Base-by-base conservation (phyloP, 35 echinoderm and acorn worm species). In the Patiria miniata region DNA sequence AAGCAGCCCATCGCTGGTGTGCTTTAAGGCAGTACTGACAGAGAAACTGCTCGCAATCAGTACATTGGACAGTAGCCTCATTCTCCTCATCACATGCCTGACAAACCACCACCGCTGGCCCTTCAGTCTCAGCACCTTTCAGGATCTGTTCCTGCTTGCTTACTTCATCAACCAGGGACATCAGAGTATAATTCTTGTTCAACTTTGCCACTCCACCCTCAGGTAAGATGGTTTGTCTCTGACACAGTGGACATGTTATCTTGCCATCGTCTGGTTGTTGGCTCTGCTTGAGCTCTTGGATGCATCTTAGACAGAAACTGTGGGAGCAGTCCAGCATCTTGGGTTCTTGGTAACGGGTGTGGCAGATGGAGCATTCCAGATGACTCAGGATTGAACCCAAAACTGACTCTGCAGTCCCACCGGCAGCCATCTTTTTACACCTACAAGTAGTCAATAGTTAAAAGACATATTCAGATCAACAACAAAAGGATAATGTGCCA, bases 251-350 rank as follows among this genome's bases (percentile, higher is more conserved):
- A 34, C 61, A 69, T 30, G 5, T 69, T 22, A 73, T 18, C 34
- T 73, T 73, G 34, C 29, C 29, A 30, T 18, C 29, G 65, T 73
- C 26, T 14, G 29, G 65, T 26, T 9, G 14, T 6, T 73, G 65
- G 14, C 19, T 73, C 34, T 73, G 23, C 21, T 73, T 36, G 2
- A 73, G 19, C 14, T 73, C 65, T 73, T 73, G 65, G 65, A 73
- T 18, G 34, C 65, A 73, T 73, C 15, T 73, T 18, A 73, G 65
- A 34, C 65, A 73, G 65, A 32, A 73, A 73, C 65, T 73, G 65
- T 73, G 65, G 21, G 65, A 28, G 65, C 65, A 73, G 34, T 73
- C 8, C 29, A 73, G 65, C 26, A 32, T 73, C 34, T 73, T 73
- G 65, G 65, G 65, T 30, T 73, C 26, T 32, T 73, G 23, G 26